phyloP scores from a whole-genome alignment of 1,140 invertebrate genomes.

The Penaeus japonicus region DNA sequence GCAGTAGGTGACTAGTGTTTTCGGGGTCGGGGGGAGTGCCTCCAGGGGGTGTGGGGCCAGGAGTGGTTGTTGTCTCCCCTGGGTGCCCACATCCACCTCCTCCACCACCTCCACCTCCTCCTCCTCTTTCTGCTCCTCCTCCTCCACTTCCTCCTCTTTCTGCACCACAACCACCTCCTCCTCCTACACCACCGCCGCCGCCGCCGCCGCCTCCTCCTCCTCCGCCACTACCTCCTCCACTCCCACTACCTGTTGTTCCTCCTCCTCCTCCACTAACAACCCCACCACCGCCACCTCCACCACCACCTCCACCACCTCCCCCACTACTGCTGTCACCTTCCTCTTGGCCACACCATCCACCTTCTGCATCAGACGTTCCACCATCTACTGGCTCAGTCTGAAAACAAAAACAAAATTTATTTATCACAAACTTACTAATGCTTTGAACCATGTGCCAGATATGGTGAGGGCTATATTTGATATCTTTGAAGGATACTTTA shows the following conservation, averaged over 20 bases:
- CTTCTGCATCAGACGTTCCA: conserved; percentile 16
- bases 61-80: conserved; percentile 23
- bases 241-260: conserved; percentile 2
- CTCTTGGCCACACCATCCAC: background rate
- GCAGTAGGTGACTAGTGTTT: conserved; percentile 54
- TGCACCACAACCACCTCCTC: conserved; percentile 18
- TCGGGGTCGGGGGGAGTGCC: conserved; percentile 39
- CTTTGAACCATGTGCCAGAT: no score
- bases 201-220: background rate
- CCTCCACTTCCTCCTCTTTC: background rate
- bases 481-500: no score
- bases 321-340: conserved; percentile 6
- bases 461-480: no score
- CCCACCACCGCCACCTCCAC: conserved; percentile 11
- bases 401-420: background rate
- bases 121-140: conserved; percentile 9
- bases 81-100: conserved; percentile 13
- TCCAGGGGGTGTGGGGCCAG: conserved; percentile 46
- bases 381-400: conserved; percentile 49
- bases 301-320: conserved; percentile 24
- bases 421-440: background rate
- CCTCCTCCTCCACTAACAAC: conserved; percentile 17
- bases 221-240: conserved; percentile 17
- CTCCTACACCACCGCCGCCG: background rate
- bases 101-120: conserved; percentile 10